Evolutionary conservation across 2,797 vertebrate genomes (phyloP).

Genomic region (Galagoides demidoff): DNA sequence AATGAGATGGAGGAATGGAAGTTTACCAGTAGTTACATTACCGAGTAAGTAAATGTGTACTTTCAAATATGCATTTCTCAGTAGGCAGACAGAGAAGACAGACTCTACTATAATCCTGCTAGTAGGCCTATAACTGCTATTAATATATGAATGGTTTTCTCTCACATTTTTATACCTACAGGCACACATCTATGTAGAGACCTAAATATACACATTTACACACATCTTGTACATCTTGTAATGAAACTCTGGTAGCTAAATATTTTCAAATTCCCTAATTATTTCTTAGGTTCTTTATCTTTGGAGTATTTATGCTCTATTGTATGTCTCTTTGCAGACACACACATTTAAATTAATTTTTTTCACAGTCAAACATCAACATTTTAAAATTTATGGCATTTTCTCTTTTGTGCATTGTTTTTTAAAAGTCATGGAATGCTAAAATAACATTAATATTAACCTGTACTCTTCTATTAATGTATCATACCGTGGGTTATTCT

Average conservation of each 20-base stretch:
- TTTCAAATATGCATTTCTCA: background rate
- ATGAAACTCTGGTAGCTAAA: background rate
- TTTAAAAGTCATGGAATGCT: background rate
- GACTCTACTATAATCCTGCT: background rate
- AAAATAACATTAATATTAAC: conserved; percentile 44
- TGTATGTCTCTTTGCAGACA: background rate
- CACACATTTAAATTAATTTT: background rate
- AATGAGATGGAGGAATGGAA: background rate
- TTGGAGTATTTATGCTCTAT: background rate
- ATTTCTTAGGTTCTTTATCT: conserved; percentile 34
- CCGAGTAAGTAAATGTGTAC: background rate
- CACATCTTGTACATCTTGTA: background rate
- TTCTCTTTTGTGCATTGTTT: background rate
- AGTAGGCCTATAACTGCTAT: background rate
- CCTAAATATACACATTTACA: background rate
- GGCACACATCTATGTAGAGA: background rate
- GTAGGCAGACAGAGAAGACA: background rate
- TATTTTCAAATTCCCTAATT: conserved; percentile 38
- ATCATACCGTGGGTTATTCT: background rate
- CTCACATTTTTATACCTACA: background rate
- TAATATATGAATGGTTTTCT: background rate
- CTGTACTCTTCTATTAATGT: background rate
- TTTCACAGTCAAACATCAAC: background rate
- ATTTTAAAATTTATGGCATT: background rate
- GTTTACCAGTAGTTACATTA: conserved; percentile 14